Conservation (phyloP, 1,140 invertebrate genomes). For the Yoshiicerus persimilis region DNA sequence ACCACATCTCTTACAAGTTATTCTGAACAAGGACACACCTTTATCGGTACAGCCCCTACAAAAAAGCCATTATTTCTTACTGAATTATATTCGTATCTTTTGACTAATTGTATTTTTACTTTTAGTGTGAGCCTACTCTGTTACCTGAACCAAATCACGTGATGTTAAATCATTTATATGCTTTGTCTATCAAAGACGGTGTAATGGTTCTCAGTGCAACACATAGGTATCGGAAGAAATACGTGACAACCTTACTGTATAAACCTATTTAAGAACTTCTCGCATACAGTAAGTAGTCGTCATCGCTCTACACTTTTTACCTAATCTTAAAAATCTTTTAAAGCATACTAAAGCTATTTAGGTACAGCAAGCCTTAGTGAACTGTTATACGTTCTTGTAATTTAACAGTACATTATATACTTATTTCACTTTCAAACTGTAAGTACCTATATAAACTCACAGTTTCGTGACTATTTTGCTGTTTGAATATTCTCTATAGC, state of each 20-base stretch:
- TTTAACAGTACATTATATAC: no score
- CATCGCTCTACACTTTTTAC: background rate
- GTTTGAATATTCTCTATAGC: no score
- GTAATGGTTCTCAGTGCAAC: constrained; percentile 98
- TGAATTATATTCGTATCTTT: background rate
- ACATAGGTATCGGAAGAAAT: constrained; percentile 97
- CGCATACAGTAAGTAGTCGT: background rate
- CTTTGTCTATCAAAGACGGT: constrained; percentile 97
- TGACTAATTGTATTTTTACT: constrained; percentile 38
- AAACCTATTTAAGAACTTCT: constrained; percentile 79
- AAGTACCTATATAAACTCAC: no score
- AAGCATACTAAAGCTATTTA: background rate
- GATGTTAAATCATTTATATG: constrained; percentile 99
- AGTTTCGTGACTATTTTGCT: no score
- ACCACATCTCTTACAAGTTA: constrained; percentile 96
- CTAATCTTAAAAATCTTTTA: background rate
- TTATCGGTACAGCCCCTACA: constrained; percentile 69
- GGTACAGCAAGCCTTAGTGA: background rate
- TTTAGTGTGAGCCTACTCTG: constrained; percentile 93
- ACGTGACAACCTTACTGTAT: constrained; percentile 98
- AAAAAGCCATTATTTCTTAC: background rate
- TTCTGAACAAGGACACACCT: constrained; percentile 97
- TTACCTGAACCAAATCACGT: constrained; percentile 99
- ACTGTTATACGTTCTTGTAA: background rate
- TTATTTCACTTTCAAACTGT: no score